A percentile compares a stretch with the other conserved stretches of the same genome.
Evolutionary conservation across 2,888 invertebrate genomes (phyloP).

Genomic region (Gari tellinella): DNA sequence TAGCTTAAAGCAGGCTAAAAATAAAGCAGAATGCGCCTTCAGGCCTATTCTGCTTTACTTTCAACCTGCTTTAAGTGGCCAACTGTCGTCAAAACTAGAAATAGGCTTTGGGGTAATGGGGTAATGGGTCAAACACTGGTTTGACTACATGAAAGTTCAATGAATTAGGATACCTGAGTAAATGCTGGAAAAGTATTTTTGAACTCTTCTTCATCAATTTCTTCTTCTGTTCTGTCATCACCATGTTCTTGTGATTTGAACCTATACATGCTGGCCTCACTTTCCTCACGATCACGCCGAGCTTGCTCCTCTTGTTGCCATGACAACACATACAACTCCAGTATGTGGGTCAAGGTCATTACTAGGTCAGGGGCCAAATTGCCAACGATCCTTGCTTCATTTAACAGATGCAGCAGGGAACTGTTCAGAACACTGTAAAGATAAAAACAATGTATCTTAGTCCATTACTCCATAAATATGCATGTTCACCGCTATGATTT

Average conservation of each 20-base stretch:
- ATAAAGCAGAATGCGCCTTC: too few relatives aligned
- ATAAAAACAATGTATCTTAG: neutral
- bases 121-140: too few relatives aligned
- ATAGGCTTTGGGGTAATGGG: too few relatives aligned
- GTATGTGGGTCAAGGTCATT: slow-evolving; percentile 66
- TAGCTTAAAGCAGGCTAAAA: too few relatives aligned
- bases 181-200: slow-evolving; percentile 83
- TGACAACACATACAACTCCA: slow-evolving; percentile 87
- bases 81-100: too few relatives aligned
- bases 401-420: slow-evolving; percentile 89
- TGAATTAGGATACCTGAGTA: slow-evolving; percentile 83
- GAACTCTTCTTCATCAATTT: slow-evolving; percentile 81
- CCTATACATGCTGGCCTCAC: slow-evolving; percentile 89
- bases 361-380: slow-evolving; percentile 63
- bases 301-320: slow-evolving; percentile 92
- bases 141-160: too few relatives aligned
- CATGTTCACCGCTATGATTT: too few relatives aligned
- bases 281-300: slow-evolving; percentile 88
- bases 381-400: slow-evolving; percentile 87
- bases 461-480: too few relatives aligned
- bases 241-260: slow-evolving; percentile 80
- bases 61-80: too few relatives aligned
- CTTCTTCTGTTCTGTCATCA: slow-evolving; percentile 82
- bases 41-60: too few relatives aligned
- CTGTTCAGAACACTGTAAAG: slow-evolving; percentile 83